Base-by-base conservation (phyloP, 2,888 invertebrate genomes). In the Trachelus troglodyta region DNA sequence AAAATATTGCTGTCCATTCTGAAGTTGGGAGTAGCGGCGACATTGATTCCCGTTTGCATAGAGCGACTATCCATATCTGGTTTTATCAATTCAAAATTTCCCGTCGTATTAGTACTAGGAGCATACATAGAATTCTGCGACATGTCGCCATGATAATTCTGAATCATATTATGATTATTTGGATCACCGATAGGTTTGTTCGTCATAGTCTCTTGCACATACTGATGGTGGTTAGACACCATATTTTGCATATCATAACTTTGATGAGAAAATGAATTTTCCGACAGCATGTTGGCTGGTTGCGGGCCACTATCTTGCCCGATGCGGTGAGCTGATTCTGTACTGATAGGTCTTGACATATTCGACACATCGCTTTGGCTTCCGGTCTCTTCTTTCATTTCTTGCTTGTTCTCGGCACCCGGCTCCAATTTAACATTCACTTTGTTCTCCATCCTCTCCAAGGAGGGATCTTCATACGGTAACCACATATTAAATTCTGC, bases 401-500 rank as follows among this genome's bases (percentile, higher is more conserved):
- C 90, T 33, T 87, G 86, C 73, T 90, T 90, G 4, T 81, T 76
- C 12, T 89, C 87, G 31, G 80, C 35, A 9, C 78, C 81, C 0
- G 87, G 80, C 69, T 90, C 90, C 23, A 82, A 79, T 74, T 89
- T 90, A 2, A 87, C 76, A 69, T 78, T 82, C 0, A 81, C 75
- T 4, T 76, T 33, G 33, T 83, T 83, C 23, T 69, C 69, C 33
- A 69, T 74, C 31, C 82, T 83, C 74, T 86, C 85, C 77, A 79
- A 34, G 79, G 75, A 75, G 4, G 90, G 89, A 1, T 94, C 93
- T 78, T 96, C 95, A 56, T 94, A 92, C 0, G 99, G 99, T 78
- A 98, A 92, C 99, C 99, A 99, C 95, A 97, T 97, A 90, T 99
- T 98, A 91, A 98, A 99, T 92, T 99, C 99, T 2, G 97, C 96